Percentiles rank a stretch among this genome's conserved stretches.
These are phyloP conservation scores for Epinephelus awoara DNA, from an alignment of 2,797 vertebrate species.

Conservation along the genomic window DNA sequence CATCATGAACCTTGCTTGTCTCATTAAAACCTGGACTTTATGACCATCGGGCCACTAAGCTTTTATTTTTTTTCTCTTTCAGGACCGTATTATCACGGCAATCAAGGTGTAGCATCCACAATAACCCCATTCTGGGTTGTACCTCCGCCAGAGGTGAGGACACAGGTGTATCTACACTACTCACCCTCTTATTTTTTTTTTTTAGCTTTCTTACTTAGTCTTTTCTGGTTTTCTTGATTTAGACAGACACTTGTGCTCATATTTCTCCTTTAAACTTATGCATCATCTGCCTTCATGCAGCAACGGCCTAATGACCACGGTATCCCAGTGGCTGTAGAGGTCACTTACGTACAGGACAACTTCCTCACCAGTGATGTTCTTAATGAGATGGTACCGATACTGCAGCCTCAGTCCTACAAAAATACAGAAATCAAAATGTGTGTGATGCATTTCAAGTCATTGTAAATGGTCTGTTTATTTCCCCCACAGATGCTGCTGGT, in stretches of 20 bases:
- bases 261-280: neutral
- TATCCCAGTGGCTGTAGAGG: constrained; percentile 96
- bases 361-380: constrained; percentile 96
- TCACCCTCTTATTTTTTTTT: neutral
- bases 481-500: constrained; percentile 91
- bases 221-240: neutral
- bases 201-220: neutral
- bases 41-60: neutral
- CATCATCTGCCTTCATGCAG: constrained; percentile 74
- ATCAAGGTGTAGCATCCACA: constrained; percentile 92
- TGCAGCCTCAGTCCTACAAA: neutral
- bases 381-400: constrained; percentile 93
- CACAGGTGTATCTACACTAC: neutral
- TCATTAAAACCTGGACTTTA: neutral
- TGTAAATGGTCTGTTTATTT: neutral
- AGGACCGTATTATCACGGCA: constrained; percentile 96
- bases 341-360: constrained; percentile 96
- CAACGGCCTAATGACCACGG: constrained; percentile 97
- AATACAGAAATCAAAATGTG: neutral
- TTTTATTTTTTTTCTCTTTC: neutral
- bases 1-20: neutral
- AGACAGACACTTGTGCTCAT: neutral
- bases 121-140: constrained; percentile 98
- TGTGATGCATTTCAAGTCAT: neutral
- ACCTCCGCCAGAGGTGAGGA: constrained; percentile 91